Evolutionary conservation across 1,140 invertebrate genomes (phyloP).

Genomic region (Campoletis sonorensis): DNA sequence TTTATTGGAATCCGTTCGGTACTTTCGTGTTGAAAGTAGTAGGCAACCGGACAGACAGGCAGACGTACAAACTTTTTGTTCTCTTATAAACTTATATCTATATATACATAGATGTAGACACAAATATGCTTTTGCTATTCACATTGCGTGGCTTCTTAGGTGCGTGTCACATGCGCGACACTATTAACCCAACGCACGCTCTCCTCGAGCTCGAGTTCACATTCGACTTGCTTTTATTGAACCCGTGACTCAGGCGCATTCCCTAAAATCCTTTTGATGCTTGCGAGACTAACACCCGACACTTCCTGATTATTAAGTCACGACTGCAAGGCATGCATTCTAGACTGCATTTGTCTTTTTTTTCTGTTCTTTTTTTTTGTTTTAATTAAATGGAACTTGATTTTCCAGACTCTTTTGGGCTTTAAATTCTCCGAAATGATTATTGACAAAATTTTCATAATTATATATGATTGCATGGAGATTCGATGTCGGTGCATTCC

Average conservation of each 20-base stretch:
- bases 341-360: not conserved
- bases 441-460: not conserved
- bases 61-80: not conserved
- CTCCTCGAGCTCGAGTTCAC: not conserved
- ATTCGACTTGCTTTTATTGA: slow-evolving; percentile 34
- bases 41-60: no score
- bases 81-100: not conserved
- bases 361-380: no score
- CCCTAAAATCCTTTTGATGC: slow-evolving; percentile 27
- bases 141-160: slow-evolving; percentile 39
- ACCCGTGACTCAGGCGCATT: slow-evolving; percentile 38
- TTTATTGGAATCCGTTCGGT: no score
- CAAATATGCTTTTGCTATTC: slow-evolving; percentile 38
- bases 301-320: slow-evolving; percentile 36
- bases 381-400: not conserved
- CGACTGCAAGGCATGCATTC: not conserved
- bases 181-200: slow-evolving; percentile 30
- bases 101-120: not conserved
- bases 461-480: not conserved
- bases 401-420: not conserved
- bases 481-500: not conserved
- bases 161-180: slow-evolving; percentile 42
- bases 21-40: no score
- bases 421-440: not conserved
- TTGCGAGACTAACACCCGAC: not conserved